Conservation (phyloP, 2,888 invertebrate genomes). For the Ormyrus pomaceus region DNA sequence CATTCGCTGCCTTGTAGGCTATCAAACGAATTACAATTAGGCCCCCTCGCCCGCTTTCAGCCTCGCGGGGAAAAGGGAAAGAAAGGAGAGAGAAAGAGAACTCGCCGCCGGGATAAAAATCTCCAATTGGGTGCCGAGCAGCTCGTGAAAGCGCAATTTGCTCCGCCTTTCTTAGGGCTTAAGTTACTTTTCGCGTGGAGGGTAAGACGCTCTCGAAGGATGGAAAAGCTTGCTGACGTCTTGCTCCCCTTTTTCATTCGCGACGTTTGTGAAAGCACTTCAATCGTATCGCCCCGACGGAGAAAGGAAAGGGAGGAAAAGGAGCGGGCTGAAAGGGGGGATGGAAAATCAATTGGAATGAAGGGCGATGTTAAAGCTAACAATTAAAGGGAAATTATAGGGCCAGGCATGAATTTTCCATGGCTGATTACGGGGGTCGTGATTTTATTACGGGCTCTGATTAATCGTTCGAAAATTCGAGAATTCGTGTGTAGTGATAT, state of each 20-base stretch:
- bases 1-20: slow-evolving; percentile 6
- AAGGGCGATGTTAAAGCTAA: neutral
- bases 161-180: slow-evolving; percentile 25
- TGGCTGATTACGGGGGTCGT: no score
- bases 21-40: slow-evolving; percentile 42
- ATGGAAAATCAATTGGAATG: slow-evolving; percentile 27
- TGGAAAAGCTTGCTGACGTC: slow-evolving; percentile 2
- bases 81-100: neutral
- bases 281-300: slow-evolving; percentile 25
- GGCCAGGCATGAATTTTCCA: no score
- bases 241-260: slow-evolving; percentile 12
- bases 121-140: slow-evolving; percentile 11
- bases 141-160: slow-evolving; percentile 30
- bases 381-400: no score
- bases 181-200: slow-evolving; percentile 37
- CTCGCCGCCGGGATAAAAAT: slow-evolving; percentile 26
- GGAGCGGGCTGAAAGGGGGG: slow-evolving; percentile 6
- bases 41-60: neutral
- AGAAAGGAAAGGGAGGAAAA: neutral
- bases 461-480: no score
- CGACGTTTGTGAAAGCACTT: slow-evolving; percentile 31
- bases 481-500: no score
- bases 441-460: no score
- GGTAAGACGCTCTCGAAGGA: neutral
- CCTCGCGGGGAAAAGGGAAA: neutral